These are phyloP conservation scores for Holocentrus rufus DNA, from an alignment of 2,797 vertebrate genomes.

Conservation along the genomic window DNA sequence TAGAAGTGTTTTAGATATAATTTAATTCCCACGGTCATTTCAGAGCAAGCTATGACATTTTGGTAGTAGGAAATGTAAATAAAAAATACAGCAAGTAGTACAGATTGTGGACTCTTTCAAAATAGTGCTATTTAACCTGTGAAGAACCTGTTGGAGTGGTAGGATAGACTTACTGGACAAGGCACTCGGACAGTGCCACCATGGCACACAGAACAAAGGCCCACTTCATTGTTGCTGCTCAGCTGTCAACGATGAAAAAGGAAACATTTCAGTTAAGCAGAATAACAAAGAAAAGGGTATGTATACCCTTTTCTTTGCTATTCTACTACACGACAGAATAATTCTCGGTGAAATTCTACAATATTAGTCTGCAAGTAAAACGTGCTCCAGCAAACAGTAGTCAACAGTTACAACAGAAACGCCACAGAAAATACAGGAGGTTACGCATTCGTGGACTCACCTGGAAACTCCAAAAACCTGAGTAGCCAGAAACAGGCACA, in stretches of 20 bases:
- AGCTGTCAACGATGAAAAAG: conserved; percentile 18
- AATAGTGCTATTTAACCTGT: not conserved
- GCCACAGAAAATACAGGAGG: not conserved
- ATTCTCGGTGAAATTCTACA: not conserved
- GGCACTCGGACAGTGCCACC: conserved; percentile 68
- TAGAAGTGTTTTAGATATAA: not conserved
- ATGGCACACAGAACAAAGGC: conserved; percentile 61
- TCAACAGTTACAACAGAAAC: not conserved
- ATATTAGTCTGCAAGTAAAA: not conserved
- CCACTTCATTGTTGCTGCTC: conserved; percentile 63
- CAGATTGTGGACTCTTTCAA: not conserved
- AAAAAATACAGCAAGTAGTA: not conserved
- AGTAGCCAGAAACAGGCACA: not conserved
- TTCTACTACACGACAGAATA: not conserved
- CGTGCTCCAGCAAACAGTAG: no score
- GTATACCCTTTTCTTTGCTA: no score
- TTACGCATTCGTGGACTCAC: conserved; percentile 20
- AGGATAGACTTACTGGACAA: conserved; percentile 55
- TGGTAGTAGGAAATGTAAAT: not conserved
- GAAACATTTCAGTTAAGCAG: not conserved
- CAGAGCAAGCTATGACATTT: not conserved
- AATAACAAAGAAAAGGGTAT: not conserved
- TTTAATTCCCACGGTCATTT: conserved; percentile 1
- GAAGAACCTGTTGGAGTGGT: not conserved
- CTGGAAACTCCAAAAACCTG: conserved; percentile 17